These are phyloP conservation scores for Gymnoscopelus microlampas DNA, from an alignment of 2,797 vertebrate genomes.

Conservation along the genomic window DNA sequence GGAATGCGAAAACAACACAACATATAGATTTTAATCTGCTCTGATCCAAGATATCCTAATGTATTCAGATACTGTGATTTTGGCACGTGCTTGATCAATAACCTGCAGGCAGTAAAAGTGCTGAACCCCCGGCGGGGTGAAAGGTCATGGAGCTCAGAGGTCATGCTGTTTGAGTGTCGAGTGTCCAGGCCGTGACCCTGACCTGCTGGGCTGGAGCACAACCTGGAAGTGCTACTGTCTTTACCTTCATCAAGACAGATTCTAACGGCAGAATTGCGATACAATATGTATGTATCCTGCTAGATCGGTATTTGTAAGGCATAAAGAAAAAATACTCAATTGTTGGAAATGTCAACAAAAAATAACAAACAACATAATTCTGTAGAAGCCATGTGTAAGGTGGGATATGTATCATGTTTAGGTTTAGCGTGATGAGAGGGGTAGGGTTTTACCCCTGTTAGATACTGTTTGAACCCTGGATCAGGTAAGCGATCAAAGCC, in stretches of 20 bases:
- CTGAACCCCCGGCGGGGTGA: conserved; percentile 15
- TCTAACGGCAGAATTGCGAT: too few species aligned
- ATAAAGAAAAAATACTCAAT: too few species aligned
- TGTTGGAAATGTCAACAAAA: too few species aligned
- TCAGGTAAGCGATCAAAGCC: too few species aligned
- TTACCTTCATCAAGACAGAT: conserved; percentile 1
- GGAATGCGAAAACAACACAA: not conserved
- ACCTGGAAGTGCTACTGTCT: conserved; percentile 29
- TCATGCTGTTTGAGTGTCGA: conserved; percentile 36
- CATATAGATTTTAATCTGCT: not conserved
- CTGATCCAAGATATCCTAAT: not conserved
- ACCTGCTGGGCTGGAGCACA: conserved; percentile 42
- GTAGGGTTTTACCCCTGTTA: too few species aligned
- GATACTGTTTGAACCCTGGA: too few species aligned
- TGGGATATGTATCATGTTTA: too few species aligned
- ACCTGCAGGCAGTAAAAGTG: conserved; percentile 18
- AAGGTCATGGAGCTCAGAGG: conserved; percentile 57
- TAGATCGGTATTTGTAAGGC: too few species aligned
- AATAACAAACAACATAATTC: too few species aligned
- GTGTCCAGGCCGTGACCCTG: conserved; percentile 44
- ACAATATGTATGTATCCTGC: too few species aligned
- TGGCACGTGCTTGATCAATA: conserved; percentile 51
- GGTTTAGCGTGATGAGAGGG: too few species aligned
- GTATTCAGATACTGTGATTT: conserved; percentile 19
- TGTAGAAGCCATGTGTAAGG: too few species aligned